phyloP scores from a whole-genome alignment of 2,113 vertebrate species.

The Euleptes europaea region DNA sequence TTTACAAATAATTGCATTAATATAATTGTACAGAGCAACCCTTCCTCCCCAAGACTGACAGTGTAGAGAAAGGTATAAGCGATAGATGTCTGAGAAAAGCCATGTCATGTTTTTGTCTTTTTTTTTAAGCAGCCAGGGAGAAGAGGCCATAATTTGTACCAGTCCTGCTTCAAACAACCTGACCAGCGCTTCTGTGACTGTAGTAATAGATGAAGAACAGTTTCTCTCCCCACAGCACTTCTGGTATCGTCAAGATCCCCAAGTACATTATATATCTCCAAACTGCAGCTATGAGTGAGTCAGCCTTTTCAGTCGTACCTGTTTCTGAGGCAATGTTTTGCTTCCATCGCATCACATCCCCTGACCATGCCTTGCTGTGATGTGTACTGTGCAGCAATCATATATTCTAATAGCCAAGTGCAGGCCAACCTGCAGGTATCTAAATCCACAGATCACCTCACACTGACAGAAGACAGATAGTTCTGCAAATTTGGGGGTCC shows the following conservation, averaged over 20 bases:
- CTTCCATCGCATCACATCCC: neutral
- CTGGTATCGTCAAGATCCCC: slow-evolving; percentile 84
- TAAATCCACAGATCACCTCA: too few species aligned
- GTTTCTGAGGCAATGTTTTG: neutral
- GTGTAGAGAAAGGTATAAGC: neutral
- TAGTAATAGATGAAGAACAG: slow-evolving; percentile 84
- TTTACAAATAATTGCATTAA: neutral
- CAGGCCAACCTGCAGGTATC: too few species aligned
- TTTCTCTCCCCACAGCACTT: slow-evolving; percentile 82
- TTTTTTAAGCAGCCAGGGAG: slow-evolving; percentile 56
- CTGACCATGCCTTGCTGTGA: neutral
- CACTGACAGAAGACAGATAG: too few species aligned
- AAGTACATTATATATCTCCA: slow-evolving; percentile 77
- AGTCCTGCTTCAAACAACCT: slow-evolving; percentile 35
- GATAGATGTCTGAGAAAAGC: neutral
- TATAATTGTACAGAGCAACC: neutral
- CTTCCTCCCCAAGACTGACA: neutral
- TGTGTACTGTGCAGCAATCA: neutral
- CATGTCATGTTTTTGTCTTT: neutral
- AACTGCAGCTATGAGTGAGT: slow-evolving; percentile 84
- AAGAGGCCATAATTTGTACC: slow-evolving; percentile 54
- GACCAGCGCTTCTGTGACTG: slow-evolving; percentile 50
- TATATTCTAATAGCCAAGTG: too few species aligned
- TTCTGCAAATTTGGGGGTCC: too few species aligned
- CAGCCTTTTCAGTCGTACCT: neutral